Conservation (phyloP, 2,797 vertebrate species). For the Sebastes goodei region DNA sequence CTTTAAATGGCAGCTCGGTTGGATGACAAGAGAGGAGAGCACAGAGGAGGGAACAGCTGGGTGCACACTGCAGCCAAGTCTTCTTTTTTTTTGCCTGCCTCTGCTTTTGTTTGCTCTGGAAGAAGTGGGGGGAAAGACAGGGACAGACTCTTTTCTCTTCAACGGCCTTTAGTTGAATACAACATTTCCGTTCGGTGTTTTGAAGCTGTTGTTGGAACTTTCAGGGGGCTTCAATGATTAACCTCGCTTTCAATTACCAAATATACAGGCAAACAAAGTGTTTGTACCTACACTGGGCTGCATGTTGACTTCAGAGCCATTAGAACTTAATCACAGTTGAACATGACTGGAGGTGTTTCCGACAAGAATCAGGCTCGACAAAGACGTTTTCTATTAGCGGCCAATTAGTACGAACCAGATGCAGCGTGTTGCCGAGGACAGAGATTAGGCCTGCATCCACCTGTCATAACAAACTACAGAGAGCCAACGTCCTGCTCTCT, state of each 20-base stretch:
- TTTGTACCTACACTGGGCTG: not conserved
- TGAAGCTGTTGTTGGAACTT: not conserved
- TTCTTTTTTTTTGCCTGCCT: constrained; percentile 17
- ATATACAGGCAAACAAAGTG: not conserved
- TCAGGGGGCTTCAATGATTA: not conserved
- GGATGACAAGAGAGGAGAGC: constrained; percentile 31
- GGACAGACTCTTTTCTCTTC: constrained; percentile 22
- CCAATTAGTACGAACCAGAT: constrained; percentile 74
- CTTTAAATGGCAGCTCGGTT: constrained; percentile 63
- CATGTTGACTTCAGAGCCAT: constrained; percentile 28
- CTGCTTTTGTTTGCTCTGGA: constrained; percentile 60
- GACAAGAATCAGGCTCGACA: constrained; percentile 63
- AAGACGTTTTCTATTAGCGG: constrained; percentile 70
- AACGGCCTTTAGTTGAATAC: constrained; percentile 28
- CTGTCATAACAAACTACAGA: constrained; percentile 74
- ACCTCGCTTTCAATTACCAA: not conserved
- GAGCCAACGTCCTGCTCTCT: constrained; percentile 3
- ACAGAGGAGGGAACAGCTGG: constrained; percentile 69
- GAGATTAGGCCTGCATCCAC: constrained; percentile 68
- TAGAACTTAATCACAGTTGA: constrained; percentile 50
- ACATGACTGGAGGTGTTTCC: constrained; percentile 57
- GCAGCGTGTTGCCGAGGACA: constrained; percentile 54
- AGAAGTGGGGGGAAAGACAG: not conserved
- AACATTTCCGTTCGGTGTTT: constrained; percentile 23
- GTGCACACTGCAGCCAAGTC: constrained; percentile 47